Percentiles rank a stretch among this genome's conserved stretches.
phyloP scores from a whole-genome alignment of 2,888 invertebrate genomes.

The Cyclophora punctaria region DNA sequence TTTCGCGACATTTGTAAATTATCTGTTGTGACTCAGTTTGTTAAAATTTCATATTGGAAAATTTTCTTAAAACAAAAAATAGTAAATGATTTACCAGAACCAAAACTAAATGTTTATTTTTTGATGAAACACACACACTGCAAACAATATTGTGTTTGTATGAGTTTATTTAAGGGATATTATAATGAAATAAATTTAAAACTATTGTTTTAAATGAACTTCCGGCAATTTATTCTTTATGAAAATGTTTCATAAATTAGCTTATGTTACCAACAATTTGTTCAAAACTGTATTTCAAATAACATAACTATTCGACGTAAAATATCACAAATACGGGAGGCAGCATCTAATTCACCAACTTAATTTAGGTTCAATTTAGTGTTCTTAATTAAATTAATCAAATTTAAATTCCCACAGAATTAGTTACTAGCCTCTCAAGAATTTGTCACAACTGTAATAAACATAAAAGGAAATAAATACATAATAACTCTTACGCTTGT shows the following conservation, averaged over 20 bases:
- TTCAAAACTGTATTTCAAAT: slow-evolving; percentile 34
- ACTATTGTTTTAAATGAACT: slow-evolving; percentile 29
- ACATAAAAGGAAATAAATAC: too few relatives aligned
- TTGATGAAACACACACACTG: slow-evolving; percentile 13
- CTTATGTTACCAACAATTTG: slow-evolving; percentile 42
- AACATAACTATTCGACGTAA: slow-evolving; percentile 26
- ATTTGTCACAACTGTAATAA: too few relatives aligned
- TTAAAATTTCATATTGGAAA: slow-evolving; percentile 24
- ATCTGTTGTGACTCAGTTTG: slow-evolving; percentile 28
- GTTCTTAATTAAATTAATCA: too few relatives aligned
- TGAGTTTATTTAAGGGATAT: not conserved
- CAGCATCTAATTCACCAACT: slow-evolving; percentile 6
- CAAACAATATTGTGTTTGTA: not conserved
- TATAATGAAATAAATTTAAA: slow-evolving; percentile 1
- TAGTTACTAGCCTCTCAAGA: too few relatives aligned
- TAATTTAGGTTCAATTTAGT: slow-evolving; percentile 1
- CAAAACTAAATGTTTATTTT: slow-evolving; percentile 38
- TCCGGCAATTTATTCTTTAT: slow-evolving; percentile 56
- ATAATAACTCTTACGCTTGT: too few relatives aligned
- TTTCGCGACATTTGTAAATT: slow-evolving; percentile 38
- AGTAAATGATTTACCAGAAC: slow-evolving; percentile 39
- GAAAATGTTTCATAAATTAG: slow-evolving; percentile 41
- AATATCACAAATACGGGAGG: slow-evolving; percentile 46
- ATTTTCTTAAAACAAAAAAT: slow-evolving; percentile 41
- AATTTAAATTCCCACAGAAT: too few relatives aligned